Percentiles rank a stretch among this genome's conserved stretches.
Evolutionary conservation across 2,888 invertebrate genomes (phyloP).

Genomic region (Drosophila multiciliata): DNA sequence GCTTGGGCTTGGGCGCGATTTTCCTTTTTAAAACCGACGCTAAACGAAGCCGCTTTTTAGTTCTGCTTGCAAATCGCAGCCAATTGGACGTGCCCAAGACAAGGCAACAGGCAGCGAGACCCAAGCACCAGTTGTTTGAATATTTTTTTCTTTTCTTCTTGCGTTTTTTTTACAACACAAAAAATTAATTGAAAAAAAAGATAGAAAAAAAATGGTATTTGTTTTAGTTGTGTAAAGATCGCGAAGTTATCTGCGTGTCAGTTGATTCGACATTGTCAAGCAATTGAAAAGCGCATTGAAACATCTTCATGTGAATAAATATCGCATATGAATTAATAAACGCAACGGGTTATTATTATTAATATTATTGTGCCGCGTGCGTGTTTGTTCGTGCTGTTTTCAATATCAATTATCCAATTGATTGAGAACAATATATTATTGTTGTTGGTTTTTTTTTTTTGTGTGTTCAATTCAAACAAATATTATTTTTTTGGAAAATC

Average conservation of each 20-base stretch:
- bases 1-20: constrained; percentile 65
- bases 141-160: constrained; percentile 23
- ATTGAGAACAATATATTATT: constrained; percentile 7
- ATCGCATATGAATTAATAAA: constrained; percentile 4
- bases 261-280: constrained; percentile 15
- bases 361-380: constrained; percentile 9
- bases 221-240: constrained; percentile 9
- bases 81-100: constrained; percentile 72
- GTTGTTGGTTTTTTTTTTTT: neutral
- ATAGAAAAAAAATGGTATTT: neutral
- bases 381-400: constrained; percentile 35
- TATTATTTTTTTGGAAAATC: constrained; percentile 5
- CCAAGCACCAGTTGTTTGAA: constrained; percentile 9
- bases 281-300: constrained; percentile 23
- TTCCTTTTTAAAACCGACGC: constrained; percentile 70
- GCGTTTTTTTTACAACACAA: constrained; percentile 4
- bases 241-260: constrained; percentile 35
- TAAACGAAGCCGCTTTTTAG: constrained; percentile 73
- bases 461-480: constrained; percentile 1
- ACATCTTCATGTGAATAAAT: constrained; percentile 9
- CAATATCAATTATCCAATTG: constrained; percentile 25
- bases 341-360: constrained; percentile 11
- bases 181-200: neutral
- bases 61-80: constrained; percentile 82
- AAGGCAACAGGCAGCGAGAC: constrained; percentile 16